Base-by-base conservation (phyloP, 37 sponge, comb jelly and placozoan species). In the Eunapius fragilis region DNA sequence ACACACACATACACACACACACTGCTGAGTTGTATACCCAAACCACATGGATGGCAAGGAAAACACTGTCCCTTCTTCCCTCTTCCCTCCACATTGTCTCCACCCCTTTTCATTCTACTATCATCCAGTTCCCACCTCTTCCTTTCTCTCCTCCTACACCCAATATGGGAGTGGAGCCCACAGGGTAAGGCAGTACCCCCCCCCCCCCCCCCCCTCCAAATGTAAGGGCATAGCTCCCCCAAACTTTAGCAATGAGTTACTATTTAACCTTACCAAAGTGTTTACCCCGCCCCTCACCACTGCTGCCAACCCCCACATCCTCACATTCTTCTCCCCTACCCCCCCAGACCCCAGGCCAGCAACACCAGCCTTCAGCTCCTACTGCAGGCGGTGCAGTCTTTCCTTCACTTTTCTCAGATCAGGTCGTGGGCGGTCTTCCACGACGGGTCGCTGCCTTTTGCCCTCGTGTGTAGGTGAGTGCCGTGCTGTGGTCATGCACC, bases 401-500 rank as follows among this genome's bases (percentile, higher is more conserved):
- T 80, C 76, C 86, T 85, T 19, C 82, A 85, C 49, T 90, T 85
- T 78, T 90, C 91, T 0, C 91, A 85, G 86, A 85, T 85, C 37
- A 80, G 91, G 50, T 85, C 91, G 12, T 85, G 86, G 91, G 68
- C 68, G 19, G 82, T 81, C 35, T 80, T 80, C 23, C 45, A 78
- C 25, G 32, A 37, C 2, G 82, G 88, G 67, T 26, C 67, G 1
- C 82, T 82, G 31, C 82, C 88, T 34, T 87, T 87, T 72, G 80
- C 71, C 35, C 87, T 87, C n/a, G 31, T 67, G 28, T 87, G 72
- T 67, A 87, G 87, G 87, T 87, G 19, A 27, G 76, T 68, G 22
- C 25, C 34, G 4, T 22, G 24, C 25, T 30, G 48, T 74, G 76
- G 32, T 17, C 6, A 1, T 83, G 74, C 74, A 3, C 14, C 14